Evolutionary conservation across 2,113 vertebrate genomes (phyloP), one percentile per base, ranked within the genome.

Genomic region (Eleginops maclovinus): DNA sequence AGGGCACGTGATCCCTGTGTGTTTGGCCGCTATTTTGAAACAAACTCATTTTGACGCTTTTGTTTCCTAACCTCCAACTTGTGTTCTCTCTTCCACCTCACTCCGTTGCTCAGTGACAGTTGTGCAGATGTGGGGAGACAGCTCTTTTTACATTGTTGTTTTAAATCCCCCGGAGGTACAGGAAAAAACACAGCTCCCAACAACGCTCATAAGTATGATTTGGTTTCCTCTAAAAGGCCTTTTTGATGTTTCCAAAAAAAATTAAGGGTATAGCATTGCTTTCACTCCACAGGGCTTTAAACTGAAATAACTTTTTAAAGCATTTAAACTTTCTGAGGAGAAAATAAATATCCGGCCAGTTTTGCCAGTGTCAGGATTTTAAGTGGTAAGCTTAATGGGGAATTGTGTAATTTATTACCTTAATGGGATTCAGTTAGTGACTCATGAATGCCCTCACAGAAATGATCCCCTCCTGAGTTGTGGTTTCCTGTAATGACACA

Each of bases 41-140:
- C 71, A 53, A 82, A 91, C 43, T 64, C 47, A 71, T 79, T 81
- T 72, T 77, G 81, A 89, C 81, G 82, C 88, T 86, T 87, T 59
- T 75, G 49, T 88, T 76, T 46, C 69, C 68, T 75, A 75, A 82
- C 76, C 77, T 79, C 78, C 10, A 61, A 76, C 62, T 79, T 80
- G 75, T 73, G 56, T 61, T 81, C 55, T 50, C 44, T 36, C 19
- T 62, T 26, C 64, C 50, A 64, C 26, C n/a, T 74, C 71, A 43
- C 2, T 22, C 47, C 2, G 7, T 75, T 47, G 68, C 72, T 69
- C 66, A 9, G 50, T 69, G 83, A 82, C 81, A 86, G 75, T 63
- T 72, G 75, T 62, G 65, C 61, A 85, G 84, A 91, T 85, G 60
- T 21, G 71, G 43, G 50, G 26, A 24, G 90, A 87, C 84, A 85